A percentile compares a stretch with the other conserved stretches of the same genome.
Evolutionary conservation across 2,113 vertebrate species (phyloP).

Genomic region (Brachypteracias leptosomus): DNA sequence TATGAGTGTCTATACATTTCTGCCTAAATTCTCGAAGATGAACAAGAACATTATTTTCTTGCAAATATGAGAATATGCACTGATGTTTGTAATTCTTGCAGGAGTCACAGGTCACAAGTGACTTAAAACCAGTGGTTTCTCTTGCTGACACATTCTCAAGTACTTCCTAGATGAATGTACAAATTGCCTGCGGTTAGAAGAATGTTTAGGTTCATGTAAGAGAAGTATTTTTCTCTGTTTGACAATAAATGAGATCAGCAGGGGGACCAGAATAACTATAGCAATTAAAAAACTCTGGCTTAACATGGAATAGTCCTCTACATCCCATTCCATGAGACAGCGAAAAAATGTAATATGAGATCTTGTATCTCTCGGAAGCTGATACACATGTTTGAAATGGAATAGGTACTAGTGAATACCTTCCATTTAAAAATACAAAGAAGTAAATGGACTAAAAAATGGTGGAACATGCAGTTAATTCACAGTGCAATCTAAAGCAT

Average conservation of each 20-base stretch:
- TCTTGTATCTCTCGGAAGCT: neutral
- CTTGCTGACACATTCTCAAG: neutral
- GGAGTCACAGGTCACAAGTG: neutral
- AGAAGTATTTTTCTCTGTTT: neutral
- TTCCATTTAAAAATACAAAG: neutral
- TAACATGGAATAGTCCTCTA: neutral
- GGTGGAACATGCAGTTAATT: neutral
- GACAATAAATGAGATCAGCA: constrained; percentile 13
- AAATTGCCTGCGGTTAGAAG: neutral
- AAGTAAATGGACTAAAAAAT: neutral
- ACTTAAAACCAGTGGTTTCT: neutral
- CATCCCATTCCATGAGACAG: neutral
- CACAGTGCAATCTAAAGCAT: neutral
- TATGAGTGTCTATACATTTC: neutral
- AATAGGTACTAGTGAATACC: neutral
- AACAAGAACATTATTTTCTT: neutral
- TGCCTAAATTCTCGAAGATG: neutral
- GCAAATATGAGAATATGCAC: neutral
- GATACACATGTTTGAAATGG: neutral
- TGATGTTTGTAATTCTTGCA: neutral
- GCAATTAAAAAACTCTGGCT: constrained; percentile 27
- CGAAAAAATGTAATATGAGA: neutral
- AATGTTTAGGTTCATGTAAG: neutral
- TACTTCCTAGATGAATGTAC: neutral
- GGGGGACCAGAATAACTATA: neutral